Evolutionary conservation across 2,797 vertebrate species (phyloP).

Genomic region (Meda fulgida): DNA sequence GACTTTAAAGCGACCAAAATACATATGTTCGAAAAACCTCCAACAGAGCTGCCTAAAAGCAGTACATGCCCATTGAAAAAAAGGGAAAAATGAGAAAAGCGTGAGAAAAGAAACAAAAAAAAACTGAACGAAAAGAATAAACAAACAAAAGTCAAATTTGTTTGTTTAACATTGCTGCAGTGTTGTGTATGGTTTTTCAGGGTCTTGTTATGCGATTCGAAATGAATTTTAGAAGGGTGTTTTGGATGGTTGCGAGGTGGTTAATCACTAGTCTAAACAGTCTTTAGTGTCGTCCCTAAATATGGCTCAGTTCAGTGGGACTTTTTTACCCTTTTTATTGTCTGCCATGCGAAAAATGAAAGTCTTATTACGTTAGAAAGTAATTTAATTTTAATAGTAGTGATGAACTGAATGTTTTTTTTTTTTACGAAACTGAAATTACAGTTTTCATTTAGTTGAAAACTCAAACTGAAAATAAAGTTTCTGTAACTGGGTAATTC

Average conservation of each 20-base stretch:
- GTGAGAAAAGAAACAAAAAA: background rate
- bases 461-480: background rate
- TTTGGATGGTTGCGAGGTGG: background rate
- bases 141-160: slow-evolving; percentile 30
- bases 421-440: background rate
- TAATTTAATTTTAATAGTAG: background rate
- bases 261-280: background rate
- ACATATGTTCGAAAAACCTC: slow-evolving; percentile 55
- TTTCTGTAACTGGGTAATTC: background rate
- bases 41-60: slow-evolving; percentile 60
- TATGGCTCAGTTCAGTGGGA: background rate
- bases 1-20: slow-evolving; percentile 59
- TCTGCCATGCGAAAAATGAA: background rate
- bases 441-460: background rate
- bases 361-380: background rate
- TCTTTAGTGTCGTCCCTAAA: background rate
- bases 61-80: slow-evolving; percentile 50
- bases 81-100: background rate
- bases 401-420: background rate
- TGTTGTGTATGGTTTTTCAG: slow-evolving; percentile 4
- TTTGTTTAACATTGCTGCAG: background rate
- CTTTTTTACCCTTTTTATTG: background rate
- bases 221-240: background rate
- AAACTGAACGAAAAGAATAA: background rate
- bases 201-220: background rate